Conservation (phyloP, 2,888 invertebrate genomes). For the Drosophila bunnanda region DNA sequence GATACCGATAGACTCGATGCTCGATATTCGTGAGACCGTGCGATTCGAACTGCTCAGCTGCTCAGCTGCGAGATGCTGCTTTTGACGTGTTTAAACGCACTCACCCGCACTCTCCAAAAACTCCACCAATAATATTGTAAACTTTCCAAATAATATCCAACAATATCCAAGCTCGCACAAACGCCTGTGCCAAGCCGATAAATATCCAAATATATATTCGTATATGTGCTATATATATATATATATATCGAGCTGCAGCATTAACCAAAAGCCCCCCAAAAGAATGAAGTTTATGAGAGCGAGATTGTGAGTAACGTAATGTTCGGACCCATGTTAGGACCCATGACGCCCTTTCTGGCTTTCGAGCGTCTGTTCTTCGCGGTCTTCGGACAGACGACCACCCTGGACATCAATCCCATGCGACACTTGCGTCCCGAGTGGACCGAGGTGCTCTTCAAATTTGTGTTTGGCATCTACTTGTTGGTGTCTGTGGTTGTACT, state of each 20-base stretch:
- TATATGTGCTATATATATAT: slow-evolving; percentile 23
- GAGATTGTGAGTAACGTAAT: slow-evolving; percentile 39
- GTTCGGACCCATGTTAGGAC: slow-evolving; percentile 76
- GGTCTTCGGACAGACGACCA: slow-evolving; percentile 96
- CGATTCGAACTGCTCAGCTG: slow-evolving; percentile 43
- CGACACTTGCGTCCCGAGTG: slow-evolving; percentile 90
- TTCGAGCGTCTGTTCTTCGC: slow-evolving; percentile 99
- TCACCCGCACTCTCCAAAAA: slow-evolving; percentile 41
- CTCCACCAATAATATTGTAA: slow-evolving; percentile 35
- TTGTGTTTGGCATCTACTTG: slow-evolving; percentile 98
- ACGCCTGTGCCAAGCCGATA: slow-evolving; percentile 70
- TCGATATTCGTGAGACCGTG: slow-evolving; percentile 27
- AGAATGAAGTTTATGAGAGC: slow-evolving; percentile 2
- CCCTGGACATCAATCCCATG: slow-evolving; percentile 92
- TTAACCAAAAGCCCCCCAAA: slow-evolving; percentile 17
- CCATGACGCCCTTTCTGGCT: slow-evolving; percentile 94
- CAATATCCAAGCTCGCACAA: slow-evolving; percentile 60
- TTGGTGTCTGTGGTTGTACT: slow-evolving; percentile 99
- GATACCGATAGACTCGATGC: slow-evolving; percentile 24
- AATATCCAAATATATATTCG: slow-evolving; percentile 37
- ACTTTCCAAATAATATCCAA: slow-evolving; percentile 10
- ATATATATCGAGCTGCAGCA: slow-evolving; percentile 22
- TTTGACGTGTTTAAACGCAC: slow-evolving; percentile 58
- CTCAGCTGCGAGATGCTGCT: slow-evolving; percentile 61
- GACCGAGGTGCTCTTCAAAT: slow-evolving; percentile 94